Conservation (phyloP, 1,140 invertebrate species). For the Branchinecta lynchi region DNA sequence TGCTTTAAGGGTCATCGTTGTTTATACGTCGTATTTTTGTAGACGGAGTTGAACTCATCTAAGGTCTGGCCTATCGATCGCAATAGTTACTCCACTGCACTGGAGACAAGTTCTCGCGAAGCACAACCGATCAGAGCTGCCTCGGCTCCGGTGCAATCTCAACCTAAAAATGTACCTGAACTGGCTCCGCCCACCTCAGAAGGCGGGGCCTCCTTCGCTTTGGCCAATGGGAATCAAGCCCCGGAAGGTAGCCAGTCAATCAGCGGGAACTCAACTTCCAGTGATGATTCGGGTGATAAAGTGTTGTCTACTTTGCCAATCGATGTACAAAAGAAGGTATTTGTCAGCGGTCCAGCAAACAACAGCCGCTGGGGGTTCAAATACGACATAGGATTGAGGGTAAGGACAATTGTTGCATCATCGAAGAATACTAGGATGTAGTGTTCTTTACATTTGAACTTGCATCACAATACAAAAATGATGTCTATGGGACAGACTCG, state of each 20-base stretch:
- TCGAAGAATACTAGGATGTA: too few species aligned
- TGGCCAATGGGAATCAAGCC: conserved; percentile 6
- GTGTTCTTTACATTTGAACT: too few species aligned
- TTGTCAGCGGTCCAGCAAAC: not conserved
- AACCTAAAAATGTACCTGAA: conserved; percentile 9
- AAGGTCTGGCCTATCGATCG: not conserved
- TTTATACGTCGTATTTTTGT: not conserved
- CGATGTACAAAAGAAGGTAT: conserved; percentile 9
- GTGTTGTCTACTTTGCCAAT: conserved; percentile 1
- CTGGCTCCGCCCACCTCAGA: not conserved
- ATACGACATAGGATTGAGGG: not conserved
- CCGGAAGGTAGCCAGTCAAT: not conserved
- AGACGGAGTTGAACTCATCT: conserved; percentile 8
- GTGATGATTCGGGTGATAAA: conserved; percentile 10
- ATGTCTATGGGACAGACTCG: too few species aligned
- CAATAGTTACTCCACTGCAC: conserved; percentile 9
- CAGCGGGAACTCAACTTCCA: not conserved
- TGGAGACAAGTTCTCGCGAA: conserved; percentile 3
- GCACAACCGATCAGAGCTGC: conserved; percentile 8
- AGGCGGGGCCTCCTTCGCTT: not conserved
- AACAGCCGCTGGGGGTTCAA: conserved; percentile 2
- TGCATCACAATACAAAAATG: too few species aligned
- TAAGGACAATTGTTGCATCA: not conserved
- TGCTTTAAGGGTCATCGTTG: not conserved
- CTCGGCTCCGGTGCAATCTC: conserved; percentile 10